Evolutionary conservation across 2,113 vertebrate species (phyloP).

Genomic region (Aleadryas rufinucha): DNA sequence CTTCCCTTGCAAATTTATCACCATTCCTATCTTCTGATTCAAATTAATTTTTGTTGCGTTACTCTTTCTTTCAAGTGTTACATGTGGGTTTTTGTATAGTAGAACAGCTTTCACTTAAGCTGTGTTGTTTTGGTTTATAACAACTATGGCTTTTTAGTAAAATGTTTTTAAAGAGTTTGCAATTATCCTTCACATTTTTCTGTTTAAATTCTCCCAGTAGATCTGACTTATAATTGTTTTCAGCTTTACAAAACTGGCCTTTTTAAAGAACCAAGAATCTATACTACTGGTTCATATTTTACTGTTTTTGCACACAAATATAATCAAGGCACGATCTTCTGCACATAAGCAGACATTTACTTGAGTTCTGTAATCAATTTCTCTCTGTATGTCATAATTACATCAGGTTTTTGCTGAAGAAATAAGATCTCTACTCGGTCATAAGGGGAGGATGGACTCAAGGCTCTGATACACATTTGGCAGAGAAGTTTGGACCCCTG

Average conservation of each 20-base stretch:
- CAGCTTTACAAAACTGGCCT: conserved; percentile 17
- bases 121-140: conserved; percentile 15
- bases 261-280: background rate
- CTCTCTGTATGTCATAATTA: background rate
- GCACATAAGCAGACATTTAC: background rate
- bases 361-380: conserved; percentile 18
- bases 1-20: background rate
- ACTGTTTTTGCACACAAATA: background rate
- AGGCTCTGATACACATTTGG: background rate
- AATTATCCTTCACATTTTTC: conserved; percentile 50
- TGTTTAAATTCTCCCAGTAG: conserved; percentile 40
- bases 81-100: background rate
- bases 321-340: background rate
- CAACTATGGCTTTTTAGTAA: background rate
- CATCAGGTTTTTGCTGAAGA: background rate
- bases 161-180: conserved; percentile 34
- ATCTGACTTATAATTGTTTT: conserved; percentile 52
- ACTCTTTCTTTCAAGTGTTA: background rate
- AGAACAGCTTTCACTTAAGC: conserved; percentile 26
- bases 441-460: background rate
- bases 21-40: conserved; percentile 14
- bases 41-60: background rate
- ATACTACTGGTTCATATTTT: background rate
- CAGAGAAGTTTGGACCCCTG: background rate
- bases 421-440: background rate